Evolutionary conservation across 2,888 invertebrate genomes (phyloP).

Genomic region (Xiphydria camelus): DNA sequence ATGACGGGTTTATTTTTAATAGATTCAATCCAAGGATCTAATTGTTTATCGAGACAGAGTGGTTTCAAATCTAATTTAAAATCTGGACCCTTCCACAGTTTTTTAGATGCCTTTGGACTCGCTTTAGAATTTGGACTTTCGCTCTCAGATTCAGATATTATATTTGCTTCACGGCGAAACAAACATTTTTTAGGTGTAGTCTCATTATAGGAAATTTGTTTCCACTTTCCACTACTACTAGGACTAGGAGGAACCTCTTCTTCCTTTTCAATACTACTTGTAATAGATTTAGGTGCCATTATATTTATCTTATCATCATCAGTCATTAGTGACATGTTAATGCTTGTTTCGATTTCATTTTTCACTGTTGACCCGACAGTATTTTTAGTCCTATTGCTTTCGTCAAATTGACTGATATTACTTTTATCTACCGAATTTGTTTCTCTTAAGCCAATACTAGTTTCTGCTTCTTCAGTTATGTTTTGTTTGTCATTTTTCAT

Average conservation of each 20-base stretch:
- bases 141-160: slow-evolving; percentile 33
- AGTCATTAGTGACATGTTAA: not conserved
- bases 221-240: not conserved
- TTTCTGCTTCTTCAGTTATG: not conserved
- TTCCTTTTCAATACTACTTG: not conserved
- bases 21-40: slow-evolving; percentile 42
- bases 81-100: slow-evolving; percentile 42
- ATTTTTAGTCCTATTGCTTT: not conserved
- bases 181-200: not conserved
- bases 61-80: slow-evolving; percentile 44
- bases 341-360: not conserved
- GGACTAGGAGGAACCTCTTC: not conserved
- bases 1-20: slow-evolving; percentile 37
- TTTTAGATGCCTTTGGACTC: slow-evolving; percentile 16
- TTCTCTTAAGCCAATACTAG: too few species aligned
- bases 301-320: not conserved
- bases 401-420: not conserved
- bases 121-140: slow-evolving; percentile 23
- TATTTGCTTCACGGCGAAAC: not conserved
- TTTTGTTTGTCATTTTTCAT: not conserved
- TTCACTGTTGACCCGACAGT: too few species aligned
- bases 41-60: slow-evolving; percentile 40
- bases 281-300: not conserved
- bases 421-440: not conserved
- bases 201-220: not conserved